Conservation (phyloP, 2,113 vertebrate species). For the Sturnira hondurensis region DNA sequence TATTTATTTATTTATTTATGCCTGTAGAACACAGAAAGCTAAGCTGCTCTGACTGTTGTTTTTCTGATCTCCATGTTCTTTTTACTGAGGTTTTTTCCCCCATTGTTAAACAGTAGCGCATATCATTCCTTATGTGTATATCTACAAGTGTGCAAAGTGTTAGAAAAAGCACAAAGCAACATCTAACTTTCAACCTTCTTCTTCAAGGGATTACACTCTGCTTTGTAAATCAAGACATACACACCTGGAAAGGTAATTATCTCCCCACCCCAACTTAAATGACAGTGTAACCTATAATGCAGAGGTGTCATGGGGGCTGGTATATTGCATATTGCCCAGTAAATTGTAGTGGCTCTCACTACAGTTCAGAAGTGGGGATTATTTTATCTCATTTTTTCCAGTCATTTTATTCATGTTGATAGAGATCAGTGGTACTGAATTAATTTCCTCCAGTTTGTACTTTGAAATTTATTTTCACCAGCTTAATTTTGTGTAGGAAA, state of each 20-base stretch:
- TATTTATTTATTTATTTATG: background rate
- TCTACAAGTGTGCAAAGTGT: background rate
- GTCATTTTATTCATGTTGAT: background rate
- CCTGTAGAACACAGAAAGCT: background rate
- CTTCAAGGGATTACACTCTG: background rate
- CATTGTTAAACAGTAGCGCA: background rate
- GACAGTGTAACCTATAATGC: background rate
- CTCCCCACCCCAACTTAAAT: background rate
- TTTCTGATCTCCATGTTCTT: background rate
- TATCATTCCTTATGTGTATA: background rate
- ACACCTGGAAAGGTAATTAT: background rate
- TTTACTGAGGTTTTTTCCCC: background rate
- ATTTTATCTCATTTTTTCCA: background rate
- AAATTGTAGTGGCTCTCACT: background rate
- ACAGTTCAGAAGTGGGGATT: background rate
- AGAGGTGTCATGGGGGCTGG: background rate
- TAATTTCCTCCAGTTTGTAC: slow-evolving; percentile 28
- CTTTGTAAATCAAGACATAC: background rate
- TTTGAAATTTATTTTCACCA: slow-evolving; percentile 41
- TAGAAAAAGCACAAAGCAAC: background rate
- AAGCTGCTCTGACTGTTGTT: background rate
- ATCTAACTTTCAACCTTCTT: background rate
- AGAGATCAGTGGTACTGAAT: background rate
- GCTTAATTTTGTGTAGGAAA: slow-evolving; percentile 14
- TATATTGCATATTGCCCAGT: background rate